phyloP scores from a whole-genome alignment of 2,797 vertebrate genomes.

The Oreochromis mossambicus region DNA sequence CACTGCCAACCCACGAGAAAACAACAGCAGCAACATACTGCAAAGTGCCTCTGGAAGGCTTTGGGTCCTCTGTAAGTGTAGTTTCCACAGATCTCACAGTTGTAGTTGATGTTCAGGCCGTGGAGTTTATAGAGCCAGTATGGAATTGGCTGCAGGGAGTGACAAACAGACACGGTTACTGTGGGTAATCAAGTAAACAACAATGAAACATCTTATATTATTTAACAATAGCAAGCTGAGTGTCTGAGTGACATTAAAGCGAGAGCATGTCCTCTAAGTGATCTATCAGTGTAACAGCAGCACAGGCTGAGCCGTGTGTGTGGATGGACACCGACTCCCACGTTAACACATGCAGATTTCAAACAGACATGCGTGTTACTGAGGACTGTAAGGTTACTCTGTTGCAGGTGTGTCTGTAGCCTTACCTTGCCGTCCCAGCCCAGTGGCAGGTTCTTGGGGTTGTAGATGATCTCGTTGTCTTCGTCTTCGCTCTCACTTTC shows the following conservation, averaged over 20 bases:
- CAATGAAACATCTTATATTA: accelerated
- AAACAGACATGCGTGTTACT: background rate
- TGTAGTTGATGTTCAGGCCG: constrained; percentile 98
- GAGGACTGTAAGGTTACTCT: background rate
- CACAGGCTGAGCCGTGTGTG: background rate
- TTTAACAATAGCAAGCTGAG: background rate
- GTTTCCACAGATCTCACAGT: constrained; percentile 98
- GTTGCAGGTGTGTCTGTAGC: background rate
- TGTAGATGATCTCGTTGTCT: constrained; percentile 98
- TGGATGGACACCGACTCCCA: background rate
- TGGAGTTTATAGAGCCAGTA: constrained; percentile 98
- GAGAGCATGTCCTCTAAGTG: background rate
- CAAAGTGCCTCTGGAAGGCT: constrained; percentile 97
- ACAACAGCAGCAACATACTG: constrained; percentile 69
- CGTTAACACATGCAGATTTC: background rate
- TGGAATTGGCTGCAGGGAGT: constrained; percentile 84
- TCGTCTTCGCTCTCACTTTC: constrained; percentile 98
- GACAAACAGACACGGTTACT: background rate
- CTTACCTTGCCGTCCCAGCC: constrained; percentile 97
- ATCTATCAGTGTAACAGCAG: background rate
- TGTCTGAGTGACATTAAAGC: background rate
- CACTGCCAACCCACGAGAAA: constrained; percentile 58
- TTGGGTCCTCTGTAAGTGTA: constrained; percentile 98
- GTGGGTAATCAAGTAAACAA: accelerated
- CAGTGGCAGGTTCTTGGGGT: constrained; percentile 96